These are phyloP conservation scores for Poecilus cupreus DNA, from an alignment of 2,888 invertebrate genomes.

Conservation along the genomic window DNA sequence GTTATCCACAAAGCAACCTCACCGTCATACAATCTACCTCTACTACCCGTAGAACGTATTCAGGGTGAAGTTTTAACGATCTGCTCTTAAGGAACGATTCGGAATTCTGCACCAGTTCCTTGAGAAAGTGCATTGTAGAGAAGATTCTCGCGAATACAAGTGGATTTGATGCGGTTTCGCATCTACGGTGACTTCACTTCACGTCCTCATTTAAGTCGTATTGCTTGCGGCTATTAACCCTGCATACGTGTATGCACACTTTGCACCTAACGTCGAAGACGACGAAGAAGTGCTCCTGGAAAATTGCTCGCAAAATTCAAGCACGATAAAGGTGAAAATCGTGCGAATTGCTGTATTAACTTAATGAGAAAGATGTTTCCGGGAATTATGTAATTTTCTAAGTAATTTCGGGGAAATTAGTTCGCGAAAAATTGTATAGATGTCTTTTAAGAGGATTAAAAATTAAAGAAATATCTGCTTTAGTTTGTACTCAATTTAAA, in stretches of 20 bases:
- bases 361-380: slow-evolving; percentile 10
- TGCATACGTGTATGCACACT: slow-evolving; percentile 28
- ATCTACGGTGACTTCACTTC: slow-evolving; percentile 19
- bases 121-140: slow-evolving; percentile 31
- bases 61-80: slow-evolving; percentile 25
- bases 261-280: neutral
- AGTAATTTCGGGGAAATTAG: neutral
- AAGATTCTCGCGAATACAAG: slow-evolving; percentile 20
- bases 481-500: too few species aligned
- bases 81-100: slow-evolving; percentile 28
- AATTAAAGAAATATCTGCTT: too few species aligned
- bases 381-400: neutral
- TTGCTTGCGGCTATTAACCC: slow-evolving; percentile 37
- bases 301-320: slow-evolving; percentile 1
- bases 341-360: neutral
- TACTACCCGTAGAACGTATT: too few species aligned
- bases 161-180: slow-evolving; percentile 45
- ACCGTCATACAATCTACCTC: too few species aligned
- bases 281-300: neutral
- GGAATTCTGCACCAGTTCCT: slow-evolving; percentile 27
- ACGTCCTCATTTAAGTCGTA: slow-evolving; percentile 37
- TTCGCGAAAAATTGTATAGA: neutral
- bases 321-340: slow-evolving; percentile 6
- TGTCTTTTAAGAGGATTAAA: neutral
- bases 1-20: too few species aligned